phyloP scores from a whole-genome alignment of 2,797 vertebrate species.

The Pteropus rufus region DNA sequence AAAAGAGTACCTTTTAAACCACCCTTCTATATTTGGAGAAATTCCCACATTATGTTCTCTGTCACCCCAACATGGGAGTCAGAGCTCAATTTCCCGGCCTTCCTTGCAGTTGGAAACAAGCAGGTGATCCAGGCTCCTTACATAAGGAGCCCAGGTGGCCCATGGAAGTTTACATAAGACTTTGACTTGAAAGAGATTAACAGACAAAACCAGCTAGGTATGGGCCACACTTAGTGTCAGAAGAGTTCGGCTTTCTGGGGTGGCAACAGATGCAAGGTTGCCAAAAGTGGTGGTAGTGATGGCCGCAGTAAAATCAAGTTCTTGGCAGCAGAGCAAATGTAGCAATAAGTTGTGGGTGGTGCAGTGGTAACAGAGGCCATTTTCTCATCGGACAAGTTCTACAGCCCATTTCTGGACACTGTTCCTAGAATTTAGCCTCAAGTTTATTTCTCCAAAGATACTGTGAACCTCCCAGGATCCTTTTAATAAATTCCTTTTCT shows the following conservation, averaged over 20 bases:
- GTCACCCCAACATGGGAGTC: background rate
- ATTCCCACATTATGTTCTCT: background rate
- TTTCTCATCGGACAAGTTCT: constrained; percentile 60
- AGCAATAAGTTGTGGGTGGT: background rate
- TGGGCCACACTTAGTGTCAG: background rate
- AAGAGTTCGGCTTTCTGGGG: background rate
- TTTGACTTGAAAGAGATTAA: background rate
- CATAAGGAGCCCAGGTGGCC: no score
- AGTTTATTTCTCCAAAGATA: constrained; percentile 50
- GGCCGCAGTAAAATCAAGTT: background rate
- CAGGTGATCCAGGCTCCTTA: background rate
- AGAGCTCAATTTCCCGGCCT: constrained; percentile 25
- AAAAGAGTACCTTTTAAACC: background rate
- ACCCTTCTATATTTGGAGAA: background rate
- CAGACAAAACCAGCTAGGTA: background rate
- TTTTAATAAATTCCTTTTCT: constrained; percentile 54
- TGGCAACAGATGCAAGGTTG: background rate
- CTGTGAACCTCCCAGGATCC: constrained; percentile 33
- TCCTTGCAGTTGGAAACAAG: background rate
- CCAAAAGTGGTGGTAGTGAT: background rate
- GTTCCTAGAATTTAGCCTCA: constrained; percentile 18
- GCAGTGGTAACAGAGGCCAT: constrained; percentile 30
- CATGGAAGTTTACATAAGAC: background rate
- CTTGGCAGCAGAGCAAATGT: background rate
- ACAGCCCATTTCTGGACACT: constrained; percentile 11